phyloP scores from a whole-genome alignment of 2,888 invertebrate species.

The Patella depressa region DNA sequence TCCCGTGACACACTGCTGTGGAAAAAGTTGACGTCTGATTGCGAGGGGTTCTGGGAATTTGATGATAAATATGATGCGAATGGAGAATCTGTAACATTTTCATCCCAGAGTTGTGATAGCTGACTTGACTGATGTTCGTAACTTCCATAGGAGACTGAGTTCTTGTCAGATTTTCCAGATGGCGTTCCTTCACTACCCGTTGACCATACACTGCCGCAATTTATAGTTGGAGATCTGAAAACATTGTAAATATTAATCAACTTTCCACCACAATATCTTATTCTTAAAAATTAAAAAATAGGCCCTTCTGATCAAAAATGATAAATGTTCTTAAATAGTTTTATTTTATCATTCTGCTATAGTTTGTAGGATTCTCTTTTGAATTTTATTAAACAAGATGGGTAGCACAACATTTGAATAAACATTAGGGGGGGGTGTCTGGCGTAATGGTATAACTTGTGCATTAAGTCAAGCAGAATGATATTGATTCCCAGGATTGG shows the following conservation, averaged over 20 bases:
- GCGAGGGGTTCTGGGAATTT: not conserved
- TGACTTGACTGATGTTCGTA: slow-evolving; percentile 30
- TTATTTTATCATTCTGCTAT: no score
- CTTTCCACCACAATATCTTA: not conserved
- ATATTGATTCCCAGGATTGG: no score
- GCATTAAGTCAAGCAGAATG: no score
- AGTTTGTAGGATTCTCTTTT: no score
- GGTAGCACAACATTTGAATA: no score
- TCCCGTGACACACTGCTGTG: not conserved
- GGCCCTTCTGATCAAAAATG: no score
- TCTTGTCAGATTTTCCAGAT: slow-evolving; percentile 31
- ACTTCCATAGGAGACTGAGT: slow-evolving; percentile 36
- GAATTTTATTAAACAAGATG: no score
- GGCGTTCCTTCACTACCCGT: slow-evolving; percentile 42
- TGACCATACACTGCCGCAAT: slow-evolving; percentile 50
- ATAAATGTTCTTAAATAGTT: no score
- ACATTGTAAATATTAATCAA: not conserved
- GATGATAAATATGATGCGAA: slow-evolving; percentile 9
- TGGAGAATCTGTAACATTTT: slow-evolving; percentile 24
- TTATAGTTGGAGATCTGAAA: slow-evolving; percentile 42
- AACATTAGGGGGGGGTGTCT: no score
- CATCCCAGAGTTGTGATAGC: slow-evolving; percentile 34
- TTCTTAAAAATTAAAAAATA: no score
- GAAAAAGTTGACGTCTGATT: not conserved
- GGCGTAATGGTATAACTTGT: no score